Evolutionary conservation across 2,888 invertebrate genomes (phyloP).

Genomic region (Agonum fuliginosum): DNA sequence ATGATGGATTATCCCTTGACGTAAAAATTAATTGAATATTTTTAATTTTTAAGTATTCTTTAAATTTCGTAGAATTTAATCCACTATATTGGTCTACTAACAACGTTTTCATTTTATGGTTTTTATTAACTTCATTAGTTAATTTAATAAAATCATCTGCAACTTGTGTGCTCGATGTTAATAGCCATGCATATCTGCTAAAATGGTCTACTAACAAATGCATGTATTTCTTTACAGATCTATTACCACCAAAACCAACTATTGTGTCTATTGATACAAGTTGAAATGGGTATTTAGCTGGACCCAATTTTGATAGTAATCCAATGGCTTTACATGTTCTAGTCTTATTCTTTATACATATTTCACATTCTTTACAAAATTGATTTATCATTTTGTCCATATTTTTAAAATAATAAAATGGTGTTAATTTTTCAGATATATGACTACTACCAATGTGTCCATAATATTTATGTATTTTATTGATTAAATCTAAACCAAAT

Average conservation of each 20-base stretch:
- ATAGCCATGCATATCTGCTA: not conserved
- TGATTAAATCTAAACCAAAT: constrained; percentile 57
- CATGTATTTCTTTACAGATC: constrained; percentile 23
- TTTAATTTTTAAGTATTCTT: too few species aligned
- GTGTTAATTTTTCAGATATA: not conserved
- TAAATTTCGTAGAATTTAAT: too few species aligned
- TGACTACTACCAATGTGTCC: constrained; percentile 42
- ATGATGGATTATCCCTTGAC: too few species aligned
- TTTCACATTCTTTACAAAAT: not conserved
- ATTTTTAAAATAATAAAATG: constrained; percentile 1
- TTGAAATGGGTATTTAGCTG: constrained; percentile 38
- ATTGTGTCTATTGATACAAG: constrained; percentile 48
- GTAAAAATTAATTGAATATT: too few species aligned
- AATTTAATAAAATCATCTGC: not conserved
- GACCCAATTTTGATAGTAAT: constrained; percentile 41
- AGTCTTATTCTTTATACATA: not conserved
- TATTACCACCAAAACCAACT: constrained; percentile 46
- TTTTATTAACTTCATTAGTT: too few species aligned
- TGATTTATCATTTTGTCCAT: constrained; percentile 1
- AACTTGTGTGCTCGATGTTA: not conserved
- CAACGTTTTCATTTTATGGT: too few species aligned
- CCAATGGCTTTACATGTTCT: constrained; percentile 5
- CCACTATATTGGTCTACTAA: too few species aligned
- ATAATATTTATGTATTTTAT: constrained; percentile 44
- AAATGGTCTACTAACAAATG: constrained; percentile 30